phyloP scores from a whole-genome alignment of 2,113 vertebrate species.

The Odocoileus virginianus region DNA sequence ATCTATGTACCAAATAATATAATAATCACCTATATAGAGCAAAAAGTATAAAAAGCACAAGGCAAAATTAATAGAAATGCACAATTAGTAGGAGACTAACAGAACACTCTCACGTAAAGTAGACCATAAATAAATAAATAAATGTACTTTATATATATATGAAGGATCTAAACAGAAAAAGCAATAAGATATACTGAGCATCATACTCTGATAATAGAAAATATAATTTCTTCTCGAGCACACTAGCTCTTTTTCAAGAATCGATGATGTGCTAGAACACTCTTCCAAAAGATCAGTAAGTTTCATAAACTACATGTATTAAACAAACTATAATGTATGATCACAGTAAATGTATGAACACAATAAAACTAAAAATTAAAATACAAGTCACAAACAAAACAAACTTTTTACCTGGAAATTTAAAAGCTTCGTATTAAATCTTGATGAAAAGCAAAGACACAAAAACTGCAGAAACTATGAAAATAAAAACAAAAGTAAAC shows the following conservation, averaged over 20 bases:
- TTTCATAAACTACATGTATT: slow-evolving; percentile 10
- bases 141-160: not conserved
- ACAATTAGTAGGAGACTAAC: not conserved
- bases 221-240: not conserved
- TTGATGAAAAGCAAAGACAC: not conserved
- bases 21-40: not conserved
- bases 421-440: not conserved
- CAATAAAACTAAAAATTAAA: slow-evolving; percentile 28
- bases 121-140: not conserved
- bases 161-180: not conserved
- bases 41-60: not conserved
- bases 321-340: not conserved
- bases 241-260: not conserved
- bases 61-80: not conserved
- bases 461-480: not conserved
- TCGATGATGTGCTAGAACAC: not conserved
- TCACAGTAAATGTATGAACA: not conserved
- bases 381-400: not conserved
- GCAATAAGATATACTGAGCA: not conserved
- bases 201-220: not conserved
- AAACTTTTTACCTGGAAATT: not conserved
- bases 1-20: not conserved
- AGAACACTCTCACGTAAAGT: not conserved
- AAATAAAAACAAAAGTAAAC: not conserved
- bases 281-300: not conserved